A percentile compares a stretch with the other conserved stretches of the same genome.
Evolutionary conservation across 2,888 invertebrate genomes (phyloP).

Genomic region (Drosophila mettleri): DNA sequence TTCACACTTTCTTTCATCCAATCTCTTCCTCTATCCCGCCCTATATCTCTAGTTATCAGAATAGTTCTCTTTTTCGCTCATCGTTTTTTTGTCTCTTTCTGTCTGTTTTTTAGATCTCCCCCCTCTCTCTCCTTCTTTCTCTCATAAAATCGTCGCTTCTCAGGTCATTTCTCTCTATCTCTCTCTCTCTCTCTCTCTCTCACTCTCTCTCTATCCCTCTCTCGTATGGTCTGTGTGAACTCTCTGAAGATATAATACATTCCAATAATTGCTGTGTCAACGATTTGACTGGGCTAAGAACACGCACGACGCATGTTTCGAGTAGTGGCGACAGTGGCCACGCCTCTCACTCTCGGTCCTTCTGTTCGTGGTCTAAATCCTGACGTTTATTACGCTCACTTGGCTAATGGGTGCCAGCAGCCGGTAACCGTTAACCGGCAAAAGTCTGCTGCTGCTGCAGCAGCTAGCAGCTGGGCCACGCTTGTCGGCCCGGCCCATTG

Average conservation of each 20-base stretch:
- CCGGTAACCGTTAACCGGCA: conserved; percentile 22
- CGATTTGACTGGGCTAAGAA: conserved; percentile 8
- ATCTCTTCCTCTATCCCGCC: too few relatives aligned
- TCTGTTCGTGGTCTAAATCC: conserved; percentile 56
- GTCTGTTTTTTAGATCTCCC: background rate
- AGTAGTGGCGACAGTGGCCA: conserved; percentile 32
- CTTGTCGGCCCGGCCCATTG: conserved; percentile 8
- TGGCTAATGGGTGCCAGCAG: conserved; percentile 45
- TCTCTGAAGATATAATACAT: too few relatives aligned
- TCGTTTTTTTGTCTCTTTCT: too few relatives aligned
- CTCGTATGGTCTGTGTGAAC: background rate
- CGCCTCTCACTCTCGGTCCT: conserved; percentile 13
- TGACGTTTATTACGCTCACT: conserved; percentile 73
- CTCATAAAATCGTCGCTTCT: too few relatives aligned
- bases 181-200: background rate
- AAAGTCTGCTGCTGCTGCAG: conserved; percentile 2
- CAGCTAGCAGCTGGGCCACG: conserved; percentile 6
- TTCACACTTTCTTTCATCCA: too few relatives aligned
- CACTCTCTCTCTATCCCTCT: background rate
- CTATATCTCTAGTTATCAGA: too few relatives aligned
- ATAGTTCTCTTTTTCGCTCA: too few relatives aligned
- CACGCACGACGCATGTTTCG: conserved; percentile 16
- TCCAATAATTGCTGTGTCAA: background rate
- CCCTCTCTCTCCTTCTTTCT: too few relatives aligned
- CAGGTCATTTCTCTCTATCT: too few relatives aligned